Evolutionary conservation across 2,888 invertebrate genomes (phyloP), one percentile per base, ranked within the genome.

Genomic region (Axea sp.): DNA sequence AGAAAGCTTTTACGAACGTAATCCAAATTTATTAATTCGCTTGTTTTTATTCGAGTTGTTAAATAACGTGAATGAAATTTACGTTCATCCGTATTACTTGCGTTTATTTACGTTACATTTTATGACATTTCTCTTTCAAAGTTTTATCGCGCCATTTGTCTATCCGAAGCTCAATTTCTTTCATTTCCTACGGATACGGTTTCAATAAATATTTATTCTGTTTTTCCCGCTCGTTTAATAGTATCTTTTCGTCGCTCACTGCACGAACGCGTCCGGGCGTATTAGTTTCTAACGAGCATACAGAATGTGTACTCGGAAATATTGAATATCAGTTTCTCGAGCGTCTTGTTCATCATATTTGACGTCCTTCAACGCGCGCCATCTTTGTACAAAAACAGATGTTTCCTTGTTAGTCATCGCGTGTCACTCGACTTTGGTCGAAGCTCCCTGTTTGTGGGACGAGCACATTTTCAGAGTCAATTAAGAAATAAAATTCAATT

Each of bases 401-500:
- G 67, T 59, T 59, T 68, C 51, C 15, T 59, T 59, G 43, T 59
- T 47, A 65, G 49, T 59, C 57, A 47, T 47, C 53, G 28, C 15
- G 14, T 49, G 19, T 35, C 17, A 51, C 14, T 28, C 45, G 37
- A 19, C 28, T 11, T 53, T 64, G 41, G 51, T 41, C 55, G 55
- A 39, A 68, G 22, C 39, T 47, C 30, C 37, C 37, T 31, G 19
- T 14, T 30, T 31, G 31, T 41, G 26, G 49, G 57, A 49, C 51
- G 49, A 35, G 19, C 11, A 39, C 47, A 19, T 41, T 67, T 57
- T 49, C 39, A 37, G 12, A 43, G 35, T 33, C 59, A 45, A 68
- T 69, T 60, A 51, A 60, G 60, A 69, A 69, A 57, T 59, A 68
- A 68, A 59, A 51, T 51, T 59, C 12, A 68, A 35, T 59, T 47